Evolutionary conservation across 1,140 invertebrate genomes (phyloP).

Genomic region (Anastrepha ludens): DNA sequence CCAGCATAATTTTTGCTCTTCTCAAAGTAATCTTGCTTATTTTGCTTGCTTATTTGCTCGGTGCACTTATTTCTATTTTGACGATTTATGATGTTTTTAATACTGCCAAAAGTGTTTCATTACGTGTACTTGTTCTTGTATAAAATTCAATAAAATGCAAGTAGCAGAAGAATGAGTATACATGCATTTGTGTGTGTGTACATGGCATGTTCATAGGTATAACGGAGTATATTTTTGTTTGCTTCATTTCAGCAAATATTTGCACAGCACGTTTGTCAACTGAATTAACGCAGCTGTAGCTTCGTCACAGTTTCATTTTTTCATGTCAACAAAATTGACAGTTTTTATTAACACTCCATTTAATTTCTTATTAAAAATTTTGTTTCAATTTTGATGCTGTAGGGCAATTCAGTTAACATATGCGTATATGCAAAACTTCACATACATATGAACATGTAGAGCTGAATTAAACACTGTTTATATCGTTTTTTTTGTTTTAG

Average conservation of each 20-base stretch:
- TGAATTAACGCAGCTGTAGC: not conserved
- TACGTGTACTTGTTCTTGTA: not conserved
- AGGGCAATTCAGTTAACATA: not conserved
- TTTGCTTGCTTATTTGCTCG: not conserved
- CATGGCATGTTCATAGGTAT: not conserved
- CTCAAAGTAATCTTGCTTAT: too few species aligned
- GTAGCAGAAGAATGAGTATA: not conserved
- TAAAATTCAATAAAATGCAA: slow-evolving; percentile 1
- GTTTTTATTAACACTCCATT: not conserved
- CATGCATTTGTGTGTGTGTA: not conserved
- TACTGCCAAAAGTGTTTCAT: not conserved
- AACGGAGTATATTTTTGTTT: not conserved
- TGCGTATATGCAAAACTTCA: too few species aligned
- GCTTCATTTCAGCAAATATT: slow-evolving; percentile 18
- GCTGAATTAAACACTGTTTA: too few species aligned
- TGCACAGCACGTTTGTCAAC: slow-evolving; percentile 49
- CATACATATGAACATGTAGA: too few species aligned
- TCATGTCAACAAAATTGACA: slow-evolving; percentile 30
- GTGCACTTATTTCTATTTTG: not conserved
- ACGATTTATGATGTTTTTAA: not conserved
- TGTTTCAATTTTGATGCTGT: not conserved
- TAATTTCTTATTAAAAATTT: slow-evolving; percentile 36
- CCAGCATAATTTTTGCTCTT: too few species aligned
- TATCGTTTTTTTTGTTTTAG: too few species aligned
- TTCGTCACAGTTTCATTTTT: slow-evolving; percentile 13